phyloP scores from a whole-genome alignment of 2,113 vertebrate species.

The Halcyon malimbica region DNA sequence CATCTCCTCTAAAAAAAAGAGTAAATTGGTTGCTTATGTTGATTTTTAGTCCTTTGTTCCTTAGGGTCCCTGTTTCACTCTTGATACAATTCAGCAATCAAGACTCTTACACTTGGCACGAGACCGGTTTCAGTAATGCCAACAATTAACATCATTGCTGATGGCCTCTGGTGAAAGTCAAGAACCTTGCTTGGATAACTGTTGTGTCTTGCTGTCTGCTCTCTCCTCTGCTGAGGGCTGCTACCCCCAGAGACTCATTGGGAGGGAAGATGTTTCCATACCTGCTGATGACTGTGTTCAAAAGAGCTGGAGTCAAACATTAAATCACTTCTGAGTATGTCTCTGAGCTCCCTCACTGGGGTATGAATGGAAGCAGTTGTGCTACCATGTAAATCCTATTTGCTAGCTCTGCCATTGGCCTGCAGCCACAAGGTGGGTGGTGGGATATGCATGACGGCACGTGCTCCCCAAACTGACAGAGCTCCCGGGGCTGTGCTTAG shows the following conservation, averaged over 20 bases:
- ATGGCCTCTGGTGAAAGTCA: rapidly evolving
- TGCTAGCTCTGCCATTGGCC: not conserved
- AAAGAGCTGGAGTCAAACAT: not conserved
- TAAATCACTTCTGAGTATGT: not conserved
- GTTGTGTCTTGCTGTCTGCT: not conserved
- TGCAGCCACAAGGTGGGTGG: rapidly evolving
- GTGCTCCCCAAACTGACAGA: not conserved
- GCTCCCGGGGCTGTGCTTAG: not conserved
- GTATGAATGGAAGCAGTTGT: not conserved
- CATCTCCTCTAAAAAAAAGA: not conserved
- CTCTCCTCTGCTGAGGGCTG: not conserved
- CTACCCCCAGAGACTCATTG: rapidly evolving
- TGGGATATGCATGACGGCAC: rapidly evolving
- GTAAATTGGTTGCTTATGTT: not conserved
- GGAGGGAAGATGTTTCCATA: not conserved
- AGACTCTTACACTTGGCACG: not conserved
- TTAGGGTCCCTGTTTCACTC: not conserved
- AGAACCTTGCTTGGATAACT: not conserved
- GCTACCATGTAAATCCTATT: not conserved
- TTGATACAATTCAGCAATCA: not conserved
- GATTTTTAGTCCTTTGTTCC: not conserved
- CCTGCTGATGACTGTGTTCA: not conserved
- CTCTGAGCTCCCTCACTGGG: not conserved
- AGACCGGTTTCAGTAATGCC: not conserved
- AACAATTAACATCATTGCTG: not conserved